Base-by-base conservation (phyloP, 2,113 vertebrate species). In the Notothenia coriiceps region DNA sequence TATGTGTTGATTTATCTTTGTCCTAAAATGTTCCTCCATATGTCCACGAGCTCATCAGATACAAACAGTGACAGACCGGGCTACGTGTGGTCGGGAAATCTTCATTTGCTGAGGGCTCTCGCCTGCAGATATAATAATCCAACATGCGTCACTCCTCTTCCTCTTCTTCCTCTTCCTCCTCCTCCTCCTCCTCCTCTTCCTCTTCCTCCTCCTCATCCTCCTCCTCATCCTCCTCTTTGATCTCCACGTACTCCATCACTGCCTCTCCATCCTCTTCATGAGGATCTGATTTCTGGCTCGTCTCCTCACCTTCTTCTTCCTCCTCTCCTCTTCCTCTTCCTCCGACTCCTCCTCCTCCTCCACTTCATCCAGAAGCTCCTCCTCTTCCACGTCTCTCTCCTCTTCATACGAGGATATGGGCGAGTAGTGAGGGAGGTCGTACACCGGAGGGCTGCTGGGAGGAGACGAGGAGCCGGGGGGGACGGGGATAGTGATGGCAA, bases 361-460 rank as follows among this genome's bases (percentile, higher is more conserved):
- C n/a, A 50, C 69, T 11, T 66, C 82, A 0, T 52, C 81, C 44
- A 84, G 67, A 64, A 71, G 56, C 51, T 92, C 84, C 25, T 88
- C 54, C n/a, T 59, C 54, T 4, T 88, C 87, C 2, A 89, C 78
- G 4, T 90, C 87, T 50, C 83, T 74, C 44, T 92, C 94, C 54
- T 95, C 94, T 33, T 88, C 94, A 12, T 88, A 95, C 0, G 94
- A 93, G 10, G 94, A 95, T 50, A 95, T 91, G 52, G 95, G 94
- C 0, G 95, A 95, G 85, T 95, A 94, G 33, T 93, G 93, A 0
- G 86, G 85, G 33, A 92, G 82, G 83, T 92, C 81, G 1, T 90
- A 89, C 18, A 62, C 64, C 0, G 69, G 79, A 0, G 86, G 86
- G 84, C 90, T 90, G 83, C 88, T 63, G 78, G 82, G 86, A 51